These are phyloP conservation scores for Melangyna quadrimaculata DNA, from an alignment of 2,888 invertebrate species.

Conservation along the genomic window DNA sequence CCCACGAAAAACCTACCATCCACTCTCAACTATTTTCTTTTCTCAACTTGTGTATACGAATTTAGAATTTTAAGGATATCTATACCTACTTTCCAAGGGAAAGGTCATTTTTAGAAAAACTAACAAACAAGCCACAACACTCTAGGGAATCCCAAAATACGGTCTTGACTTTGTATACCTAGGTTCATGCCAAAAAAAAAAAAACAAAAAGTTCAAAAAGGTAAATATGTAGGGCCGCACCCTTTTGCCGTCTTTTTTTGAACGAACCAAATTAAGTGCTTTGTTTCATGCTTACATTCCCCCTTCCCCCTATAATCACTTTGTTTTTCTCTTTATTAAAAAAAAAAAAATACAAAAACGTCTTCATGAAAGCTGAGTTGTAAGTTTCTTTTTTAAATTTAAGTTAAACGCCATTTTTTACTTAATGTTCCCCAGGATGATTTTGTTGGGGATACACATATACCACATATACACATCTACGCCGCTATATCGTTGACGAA, in stretches of 20 bases:
- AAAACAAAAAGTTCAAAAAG: background rate
- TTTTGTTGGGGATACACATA: conserved; percentile 16
- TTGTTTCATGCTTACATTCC: conserved; percentile 26
- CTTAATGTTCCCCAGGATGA: conserved; percentile 26
- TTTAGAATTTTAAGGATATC: conserved; percentile 59
- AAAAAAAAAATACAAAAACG: background rate
- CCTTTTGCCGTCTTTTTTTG: conserved; percentile 55
- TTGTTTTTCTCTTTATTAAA: conserved; percentile 5
- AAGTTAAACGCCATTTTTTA: conserved; percentile 25
- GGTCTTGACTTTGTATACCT: background rate
- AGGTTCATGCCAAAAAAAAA: background rate
- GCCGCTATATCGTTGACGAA: too few relatives aligned
- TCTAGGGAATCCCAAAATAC: conserved; percentile 5
- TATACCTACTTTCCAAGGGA: conserved; percentile 49
- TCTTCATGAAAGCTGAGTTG: conserved; percentile 4
- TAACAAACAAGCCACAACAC: conserved; percentile 15
- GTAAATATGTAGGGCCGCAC: conserved; percentile 54
- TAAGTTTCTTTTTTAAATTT: conserved; percentile 7
- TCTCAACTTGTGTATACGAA: background rate
- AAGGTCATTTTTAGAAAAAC: conserved; percentile 54
- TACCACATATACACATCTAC: background rate
- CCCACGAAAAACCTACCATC: background rate
- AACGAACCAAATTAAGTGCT: conserved; percentile 35
- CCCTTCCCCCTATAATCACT: too few relatives aligned
- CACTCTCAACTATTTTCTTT: background rate